These are phyloP conservation scores for Arothron firmamentum DNA, from an alignment of 2,113 vertebrate species.

Conservation along the genomic window DNA sequence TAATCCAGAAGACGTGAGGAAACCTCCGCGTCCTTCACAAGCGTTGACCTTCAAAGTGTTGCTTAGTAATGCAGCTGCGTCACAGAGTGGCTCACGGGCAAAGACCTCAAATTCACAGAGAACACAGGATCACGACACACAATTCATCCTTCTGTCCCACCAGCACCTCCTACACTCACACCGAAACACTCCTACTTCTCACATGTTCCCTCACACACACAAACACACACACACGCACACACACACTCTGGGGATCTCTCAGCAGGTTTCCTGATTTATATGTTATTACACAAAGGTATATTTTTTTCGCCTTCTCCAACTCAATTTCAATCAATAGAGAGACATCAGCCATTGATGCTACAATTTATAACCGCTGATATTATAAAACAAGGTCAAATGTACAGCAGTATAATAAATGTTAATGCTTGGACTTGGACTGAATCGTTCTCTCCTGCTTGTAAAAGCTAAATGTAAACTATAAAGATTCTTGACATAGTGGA, in stretches of 20 bases:
- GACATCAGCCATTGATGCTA: too few species aligned
- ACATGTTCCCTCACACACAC: neutral
- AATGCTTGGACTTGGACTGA: too few species aligned
- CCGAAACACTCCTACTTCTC: conserved; percentile 26
- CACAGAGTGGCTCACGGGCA: conserved; percentile 5
- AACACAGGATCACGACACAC: conserved; percentile 37
- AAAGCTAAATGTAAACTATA: too few species aligned
- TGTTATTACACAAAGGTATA: neutral
- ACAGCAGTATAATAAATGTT: too few species aligned
- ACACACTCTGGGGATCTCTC: neutral
- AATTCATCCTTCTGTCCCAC: conserved; percentile 7
- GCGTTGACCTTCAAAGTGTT: conserved; percentile 9
- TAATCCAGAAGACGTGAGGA: conserved; percentile 9
- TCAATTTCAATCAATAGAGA: too few species aligned
- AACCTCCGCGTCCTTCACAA: neutral
- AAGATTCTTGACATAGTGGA: too few species aligned
- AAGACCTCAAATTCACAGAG: neutral
- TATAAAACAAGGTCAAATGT: too few species aligned
- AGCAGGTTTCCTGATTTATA: neutral
- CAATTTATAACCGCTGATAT: too few species aligned
- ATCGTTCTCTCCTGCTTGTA: too few species aligned
- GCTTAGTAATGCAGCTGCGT: conserved; percentile 32
- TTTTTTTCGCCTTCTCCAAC: too few species aligned
- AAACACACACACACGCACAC: conserved; percentile 4
- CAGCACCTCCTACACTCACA: conserved; percentile 14